Base-by-base conservation (phyloP, 2,888 invertebrate genomes). In the Synergus japonicus region DNA sequence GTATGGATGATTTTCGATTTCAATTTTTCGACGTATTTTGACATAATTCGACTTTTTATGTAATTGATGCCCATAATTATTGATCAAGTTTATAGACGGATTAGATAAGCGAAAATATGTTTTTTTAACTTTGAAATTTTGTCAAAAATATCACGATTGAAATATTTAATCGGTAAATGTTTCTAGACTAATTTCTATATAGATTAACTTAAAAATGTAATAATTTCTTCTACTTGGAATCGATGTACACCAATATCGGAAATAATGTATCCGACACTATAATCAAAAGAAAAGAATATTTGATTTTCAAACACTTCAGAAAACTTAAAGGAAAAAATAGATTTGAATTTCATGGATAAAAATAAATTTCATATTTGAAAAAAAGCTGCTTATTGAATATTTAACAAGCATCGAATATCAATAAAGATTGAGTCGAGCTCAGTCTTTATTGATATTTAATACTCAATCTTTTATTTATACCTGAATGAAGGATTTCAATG, bases 381-480 rank as follows among this genome's bases (percentile, higher is more conserved):
- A 22, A 22, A 63, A 0, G 10, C 12, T 29, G 4, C 13, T 63
- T 13, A 49, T 37, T 22, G 69, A 73, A 37, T 73, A 49, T 73
- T 73, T 73, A 73, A 41, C 29, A 29, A 29, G 9, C 15, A 73
- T 73, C 54, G 54, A 54, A 41, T 73, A 73, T 49, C 73, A 37
- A 73, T 73, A 54, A 37, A n/a, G 54, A 73, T 37, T 73, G 8
- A 73, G 3, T 46, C 43, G 22, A 37, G 46, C 41, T 12, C 37
- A 5, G 54, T 73, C 54, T 73, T 58, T 37, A 37, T 37, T 37
- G 37, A 41, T 73, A 73, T 73, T 73, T 73, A 73, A 37, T 37
- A 37, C 37, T 37, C 37, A 2, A 73, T 73, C 73, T 73, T 58
- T 54, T 73, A 73, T 73, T 73, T 73, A 73, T 73, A 73, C 37